Base-by-base conservation (phyloP, 2,888 invertebrate genomes). In the Agrilus cyanescens region DNA sequence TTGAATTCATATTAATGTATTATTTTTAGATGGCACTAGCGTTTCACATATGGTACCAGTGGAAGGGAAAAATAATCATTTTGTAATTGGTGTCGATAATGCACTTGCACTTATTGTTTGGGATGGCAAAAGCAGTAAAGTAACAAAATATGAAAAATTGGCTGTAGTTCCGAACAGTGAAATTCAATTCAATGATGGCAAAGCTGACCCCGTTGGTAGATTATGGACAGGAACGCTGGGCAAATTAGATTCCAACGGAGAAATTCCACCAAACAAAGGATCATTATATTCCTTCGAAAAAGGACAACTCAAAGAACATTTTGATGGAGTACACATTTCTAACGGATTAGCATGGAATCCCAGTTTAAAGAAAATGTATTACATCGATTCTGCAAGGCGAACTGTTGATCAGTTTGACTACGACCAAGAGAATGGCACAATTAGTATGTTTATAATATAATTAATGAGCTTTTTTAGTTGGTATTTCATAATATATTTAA, bases 121-220 rank as follows among this genome's bases (percentile, higher is more conserved):
- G 85, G 72, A 76, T 57, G 82, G 83, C 0, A 57, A 60, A 8
- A 68, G 73, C 10, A 63, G 70, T 49, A 69, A 67, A 43, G 60
- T 70, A 4, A 70, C 70, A 20, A 66, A 74, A 6, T 56, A 74
- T 2, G 64, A 69, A 32, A 62, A 62, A 20, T 52, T 83, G 4
- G 68, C 70, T 1, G 74, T 75, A 52, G 75, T 82, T 4, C 78
- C 78, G 55, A 59, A 63, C 4, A 51, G 59, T 2, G 64, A 54
- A 4, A 82, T 82, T 59, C 71, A 83, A 55, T 73, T 86, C 57
- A 88, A 88, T 53, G 87, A 88, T 57, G 87, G 79, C 32, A 88
- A 88, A 65, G 81, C 82, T 33, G 87, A 87, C 59, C 76, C 80
- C 8, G 62, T 66, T 3, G 87, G 87, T 12, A 68, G 84, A 43